Evolutionary conservation across 2,888 invertebrate species (phyloP).

Genomic region (Pandemis heparana): DNA sequence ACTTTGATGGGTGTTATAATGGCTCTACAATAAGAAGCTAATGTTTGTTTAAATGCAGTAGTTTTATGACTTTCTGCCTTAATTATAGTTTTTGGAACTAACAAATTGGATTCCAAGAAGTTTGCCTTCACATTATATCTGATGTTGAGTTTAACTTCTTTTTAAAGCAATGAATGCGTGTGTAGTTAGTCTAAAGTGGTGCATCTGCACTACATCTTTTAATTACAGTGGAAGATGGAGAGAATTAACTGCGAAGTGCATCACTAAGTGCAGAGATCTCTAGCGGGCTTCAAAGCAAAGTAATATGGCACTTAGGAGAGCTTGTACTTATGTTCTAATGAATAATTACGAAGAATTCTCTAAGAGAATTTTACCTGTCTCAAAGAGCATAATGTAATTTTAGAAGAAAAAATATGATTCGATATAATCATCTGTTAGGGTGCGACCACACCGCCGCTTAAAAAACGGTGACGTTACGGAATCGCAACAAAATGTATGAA

Average conservation of each 20-base stretch:
- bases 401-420: too few species aligned
- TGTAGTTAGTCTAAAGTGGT: too few species aligned
- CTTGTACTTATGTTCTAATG: too few species aligned
- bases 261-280: neutral
- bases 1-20: slow-evolving; percentile 11
- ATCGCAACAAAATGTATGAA: too few species aligned
- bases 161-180: neutral
- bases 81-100: neutral
- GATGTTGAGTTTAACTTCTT: neutral
- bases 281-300: neutral
- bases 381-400: too few species aligned
- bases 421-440: too few species aligned
- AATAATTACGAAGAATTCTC: too few species aligned
- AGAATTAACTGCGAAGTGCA: neutral
- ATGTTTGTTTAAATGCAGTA: slow-evolving; percentile 6
- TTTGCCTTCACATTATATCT: neutral
- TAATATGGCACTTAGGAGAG: neutral
- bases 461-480: too few species aligned
- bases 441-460: too few species aligned
- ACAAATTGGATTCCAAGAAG: neutral
- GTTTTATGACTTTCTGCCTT: neutral
- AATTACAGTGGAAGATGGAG: neutral
- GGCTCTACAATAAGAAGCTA: neutral
- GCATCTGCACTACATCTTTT: too few species aligned
- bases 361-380: too few species aligned